These are phyloP conservation scores for human DNA, from an alignment of 2,113 vertebrate genomes.

Conservation along the genomic window GRCh38 chr4:65516501-65517000, in stretches of 20 bases:
- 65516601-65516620: background rate
- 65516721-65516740: background rate
- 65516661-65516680: background rate
- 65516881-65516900: background rate
- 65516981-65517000: background rate
- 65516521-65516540: background rate
- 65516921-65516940: background rate
- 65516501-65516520: background rate
- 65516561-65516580: accelerated
- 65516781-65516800: background rate
- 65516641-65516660: background rate
- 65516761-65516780: background rate
- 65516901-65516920: background rate
- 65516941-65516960: background rate
- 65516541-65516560: background rate
- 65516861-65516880: background rate
- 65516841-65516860: background rate
- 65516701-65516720: background rate
- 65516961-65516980: background rate
- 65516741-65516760: background rate
- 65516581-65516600: background rate
- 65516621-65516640: background rate
- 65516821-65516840: background rate
- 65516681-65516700: background rate
- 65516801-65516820: background rate